A percentile compares a stretch with the other conserved stretches of the same genome.
Evolutionary conservation across 1,140 invertebrate species (phyloP).

Genomic region (Notospermus geniculatus): DNA sequence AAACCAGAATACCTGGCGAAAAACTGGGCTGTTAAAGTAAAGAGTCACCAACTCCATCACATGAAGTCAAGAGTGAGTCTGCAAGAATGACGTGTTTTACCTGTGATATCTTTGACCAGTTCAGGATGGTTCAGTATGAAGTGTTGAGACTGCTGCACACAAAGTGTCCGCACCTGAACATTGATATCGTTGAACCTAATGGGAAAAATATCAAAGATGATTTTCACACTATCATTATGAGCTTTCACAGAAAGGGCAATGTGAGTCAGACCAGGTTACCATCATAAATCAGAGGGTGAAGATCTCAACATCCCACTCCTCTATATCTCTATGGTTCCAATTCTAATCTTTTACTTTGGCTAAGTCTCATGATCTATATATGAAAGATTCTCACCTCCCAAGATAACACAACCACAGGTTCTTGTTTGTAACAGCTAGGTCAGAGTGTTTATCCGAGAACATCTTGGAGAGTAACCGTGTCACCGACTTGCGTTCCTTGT

Average conservation of each 20-base stretch:
- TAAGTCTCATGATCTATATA: no score
- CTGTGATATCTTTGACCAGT: constrained; percentile 85
- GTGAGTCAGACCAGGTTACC: no score
- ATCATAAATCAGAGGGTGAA: no score
- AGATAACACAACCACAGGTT: constrained; percentile 84
- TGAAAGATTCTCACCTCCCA: constrained; percentile 65
- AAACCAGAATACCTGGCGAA: no score
- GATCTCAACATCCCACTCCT: no score
- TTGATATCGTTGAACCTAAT: constrained; percentile 95
- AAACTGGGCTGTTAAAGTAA: no score
- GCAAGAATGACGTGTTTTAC: no score
- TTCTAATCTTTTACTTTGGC: no score
- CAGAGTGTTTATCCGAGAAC: constrained; percentile 94
- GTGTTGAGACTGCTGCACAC: constrained; percentile 96
- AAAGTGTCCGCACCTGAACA: constrained; percentile 86
- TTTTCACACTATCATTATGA: no score
- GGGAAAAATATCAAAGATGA: constrained; percentile 29
- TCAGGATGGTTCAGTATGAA: constrained; percentile 94
- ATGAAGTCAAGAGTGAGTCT: not conserved
- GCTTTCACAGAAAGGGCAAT: no score
- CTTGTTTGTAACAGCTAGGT: constrained; percentile 80
- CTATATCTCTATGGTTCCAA: no score
- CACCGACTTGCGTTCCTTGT: constrained; percentile 79
- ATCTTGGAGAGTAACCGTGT: constrained; percentile 90
- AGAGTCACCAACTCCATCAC: constrained; percentile 3